phyloP scores from a whole-genome alignment of 1,140 invertebrate genomes.

The Bombus sibiricus region DNA sequence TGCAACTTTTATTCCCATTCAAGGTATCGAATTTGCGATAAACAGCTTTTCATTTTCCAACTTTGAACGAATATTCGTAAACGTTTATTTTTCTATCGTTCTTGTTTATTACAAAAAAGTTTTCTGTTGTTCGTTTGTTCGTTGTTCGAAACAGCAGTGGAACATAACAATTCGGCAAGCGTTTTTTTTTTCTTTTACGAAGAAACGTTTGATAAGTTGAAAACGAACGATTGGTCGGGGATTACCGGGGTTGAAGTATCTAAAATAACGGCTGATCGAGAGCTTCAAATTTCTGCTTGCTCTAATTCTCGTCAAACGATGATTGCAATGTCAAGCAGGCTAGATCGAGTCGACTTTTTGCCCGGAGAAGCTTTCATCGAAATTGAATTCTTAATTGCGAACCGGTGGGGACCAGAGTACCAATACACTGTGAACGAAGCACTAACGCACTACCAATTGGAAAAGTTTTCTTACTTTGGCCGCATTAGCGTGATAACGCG shows the following conservation, averaged over 20 bases:
- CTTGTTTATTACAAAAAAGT: too few species aligned
- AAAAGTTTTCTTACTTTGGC: not conserved
- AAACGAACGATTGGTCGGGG: not conserved
- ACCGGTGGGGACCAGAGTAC: not conserved
- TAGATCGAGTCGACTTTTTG: not conserved
- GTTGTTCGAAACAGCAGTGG: too few species aligned
- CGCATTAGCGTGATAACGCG: not conserved
- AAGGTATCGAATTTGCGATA: not conserved
- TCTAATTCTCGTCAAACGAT: slow-evolving; percentile 21
- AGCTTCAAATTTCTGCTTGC: slow-evolving; percentile 12
- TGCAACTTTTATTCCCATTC: not conserved
- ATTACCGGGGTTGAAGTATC: not conserved
- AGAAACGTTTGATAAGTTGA: not conserved
- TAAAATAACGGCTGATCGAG: not conserved
- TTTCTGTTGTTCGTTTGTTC: not conserved
- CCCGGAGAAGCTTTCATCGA: slow-evolving; percentile 1
- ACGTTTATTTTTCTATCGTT: not conserved
- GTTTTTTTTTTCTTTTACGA: too few species aligned
- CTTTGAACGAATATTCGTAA: not conserved
- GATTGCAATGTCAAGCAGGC: not conserved
- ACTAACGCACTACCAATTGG: not conserved
- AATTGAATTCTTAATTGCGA: slow-evolving; percentile 25
- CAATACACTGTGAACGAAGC: too few species aligned
- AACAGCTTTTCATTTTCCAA: not conserved
- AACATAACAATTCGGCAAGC: too few species aligned